Percentiles rank a stretch among this genome's conserved stretches.
These are phyloP conservation scores for Cacoxenus indagator DNA, from an alignment of 2,888 invertebrate species.

Conservation along the genomic window DNA sequence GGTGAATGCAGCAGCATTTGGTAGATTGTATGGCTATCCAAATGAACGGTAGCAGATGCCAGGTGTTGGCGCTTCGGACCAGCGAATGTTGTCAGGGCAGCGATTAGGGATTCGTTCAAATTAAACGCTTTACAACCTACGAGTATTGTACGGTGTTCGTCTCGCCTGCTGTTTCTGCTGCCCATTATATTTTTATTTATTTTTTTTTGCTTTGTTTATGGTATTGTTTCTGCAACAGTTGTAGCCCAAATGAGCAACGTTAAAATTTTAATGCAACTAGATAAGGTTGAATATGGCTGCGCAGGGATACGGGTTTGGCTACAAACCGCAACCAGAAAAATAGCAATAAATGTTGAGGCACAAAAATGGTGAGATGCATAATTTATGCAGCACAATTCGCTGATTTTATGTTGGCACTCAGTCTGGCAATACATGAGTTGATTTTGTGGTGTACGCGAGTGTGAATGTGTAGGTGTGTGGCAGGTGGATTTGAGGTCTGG, in stretches of 20 bases:
- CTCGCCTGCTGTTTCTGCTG: constrained; percentile 27
- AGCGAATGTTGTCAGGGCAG: constrained; percentile 53
- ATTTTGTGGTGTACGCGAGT: not conserved
- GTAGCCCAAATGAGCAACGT: constrained; percentile 17
- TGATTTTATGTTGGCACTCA: constrained; percentile 43
- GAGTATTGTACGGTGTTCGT: constrained; percentile 48
- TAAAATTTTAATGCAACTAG: constrained; percentile 23
- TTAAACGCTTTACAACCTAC: constrained; percentile 64
- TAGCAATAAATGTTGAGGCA: constrained; percentile 47
- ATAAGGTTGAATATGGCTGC: constrained; percentile 10
- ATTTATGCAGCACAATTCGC: constrained; percentile 59
- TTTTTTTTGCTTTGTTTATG: not conserved
- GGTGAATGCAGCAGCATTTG: not conserved
- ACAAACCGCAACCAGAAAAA: constrained; percentile 26
- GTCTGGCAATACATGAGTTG: not conserved
- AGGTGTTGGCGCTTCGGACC: not conserved
- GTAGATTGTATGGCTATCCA: constrained; percentile 5
- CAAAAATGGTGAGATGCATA: constrained; percentile 54
- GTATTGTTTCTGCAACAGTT: constrained; percentile 4
- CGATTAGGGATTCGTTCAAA: constrained; percentile 59
- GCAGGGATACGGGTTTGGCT: constrained; percentile 24
- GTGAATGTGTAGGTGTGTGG: not conserved
- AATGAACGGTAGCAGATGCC: not conserved
- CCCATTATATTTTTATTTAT: not conserved
- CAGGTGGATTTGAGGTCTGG: not conserved